Evolutionary conservation across 2,888 invertebrate species (phyloP), one percentile per base, ranked within the genome.

Genomic region (Plebejus anna): DNA sequence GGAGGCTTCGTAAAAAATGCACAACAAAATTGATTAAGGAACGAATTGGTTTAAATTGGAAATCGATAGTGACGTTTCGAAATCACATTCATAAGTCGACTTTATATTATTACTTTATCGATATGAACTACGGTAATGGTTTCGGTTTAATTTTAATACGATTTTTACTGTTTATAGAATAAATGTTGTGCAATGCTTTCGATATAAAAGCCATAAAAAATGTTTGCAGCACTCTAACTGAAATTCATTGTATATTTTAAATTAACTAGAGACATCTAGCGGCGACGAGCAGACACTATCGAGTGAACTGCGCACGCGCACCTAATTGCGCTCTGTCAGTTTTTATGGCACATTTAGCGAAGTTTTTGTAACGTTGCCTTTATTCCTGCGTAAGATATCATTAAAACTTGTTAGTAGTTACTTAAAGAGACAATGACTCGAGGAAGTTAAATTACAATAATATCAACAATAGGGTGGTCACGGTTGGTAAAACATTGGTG

Each of bases 11-110:
- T 84, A 89, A 91, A 89, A 90, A 91, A 91, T 86, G 87, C 89
- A 88, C 85, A 90, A 92, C 89, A 90, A 90, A 91, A 93, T 91
- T 91, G 92, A 92, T 92, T 92, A 92, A 92, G 92, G 92, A 94
- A 94, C 94, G 94, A 94, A 94, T 94, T 89, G 94, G 87, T 90
- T 91, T 92, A 93, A 93, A 94, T 94, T 94, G 93, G 90, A 94
- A 93, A 92, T 88, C 92, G 93, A 93, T 93, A 92, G 92, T 92
- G 92, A 91, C 89, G 91, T 92, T 94, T 91, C 90, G 92, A 93
- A 92, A 92, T 90, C 90, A 92, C 92, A 93, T 93, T 93, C 93
- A 93, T 93, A 92, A 93, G 93, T 91, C 87, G 83, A 89, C 87
- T 90, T 87, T 85, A 90, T 90, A 91, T 91, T 90, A 91, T 91